A percentile compares a stretch with the other conserved stretches of the same genome.
Conservation (phyloP, 2,797 vertebrate genomes). For the Mormyrus hasselquistii region DNA sequence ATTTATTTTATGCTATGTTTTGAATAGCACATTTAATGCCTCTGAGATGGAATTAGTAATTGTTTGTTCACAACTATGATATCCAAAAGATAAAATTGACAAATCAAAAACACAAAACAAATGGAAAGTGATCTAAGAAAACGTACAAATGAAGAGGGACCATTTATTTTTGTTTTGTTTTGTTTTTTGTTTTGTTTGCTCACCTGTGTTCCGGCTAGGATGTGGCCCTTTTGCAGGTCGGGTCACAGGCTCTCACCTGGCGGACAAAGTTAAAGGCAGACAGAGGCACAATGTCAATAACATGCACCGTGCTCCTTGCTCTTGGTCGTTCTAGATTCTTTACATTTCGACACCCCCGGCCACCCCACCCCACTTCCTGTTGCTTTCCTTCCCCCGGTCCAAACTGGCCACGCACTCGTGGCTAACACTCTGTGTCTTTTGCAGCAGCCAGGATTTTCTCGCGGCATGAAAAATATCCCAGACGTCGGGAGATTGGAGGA, state of each 20-base stretch:
- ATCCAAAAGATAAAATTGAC: not conserved
- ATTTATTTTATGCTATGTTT: not conserved
- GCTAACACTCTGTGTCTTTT: slow-evolving; percentile 28
- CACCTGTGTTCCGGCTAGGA: not conserved
- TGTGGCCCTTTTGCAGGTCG: not conserved
- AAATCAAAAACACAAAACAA: not conserved
- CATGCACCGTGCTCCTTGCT: not conserved
- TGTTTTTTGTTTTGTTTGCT: not conserved
- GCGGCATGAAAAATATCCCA: slow-evolving; percentile 60
- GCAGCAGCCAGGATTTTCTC: slow-evolving; percentile 54
- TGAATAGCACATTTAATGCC: not conserved
- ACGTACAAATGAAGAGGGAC: too few species aligned
- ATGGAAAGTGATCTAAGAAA: not conserved
- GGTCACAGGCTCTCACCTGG: not conserved
- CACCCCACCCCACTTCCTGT: not conserved
- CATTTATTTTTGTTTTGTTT: too few species aligned
- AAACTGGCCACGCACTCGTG: not conserved
- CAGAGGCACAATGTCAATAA: not conserved
- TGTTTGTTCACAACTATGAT: not conserved
- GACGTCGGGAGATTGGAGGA: slow-evolving; percentile 25
- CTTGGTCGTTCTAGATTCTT: not conserved
- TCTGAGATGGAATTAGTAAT: not conserved
- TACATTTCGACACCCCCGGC: too few species aligned
- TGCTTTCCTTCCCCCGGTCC: not conserved
- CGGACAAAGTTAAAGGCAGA: not conserved